These are phyloP conservation scores for Cariama cristata DNA, from an alignment of 2,113 vertebrate genomes.

Conservation along the genomic window DNA sequence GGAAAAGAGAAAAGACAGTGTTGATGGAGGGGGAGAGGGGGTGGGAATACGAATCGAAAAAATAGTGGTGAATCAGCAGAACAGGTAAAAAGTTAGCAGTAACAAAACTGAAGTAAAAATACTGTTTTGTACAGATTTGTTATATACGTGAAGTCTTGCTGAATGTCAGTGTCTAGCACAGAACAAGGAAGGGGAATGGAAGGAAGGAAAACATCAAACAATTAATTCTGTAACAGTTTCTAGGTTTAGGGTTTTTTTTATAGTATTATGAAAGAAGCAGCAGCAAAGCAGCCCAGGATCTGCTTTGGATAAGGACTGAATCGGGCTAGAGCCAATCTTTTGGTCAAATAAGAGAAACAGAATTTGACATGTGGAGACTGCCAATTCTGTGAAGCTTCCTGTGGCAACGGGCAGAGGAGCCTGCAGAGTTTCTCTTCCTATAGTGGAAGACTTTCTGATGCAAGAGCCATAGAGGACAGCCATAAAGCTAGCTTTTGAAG, in stretches of 20 bases:
- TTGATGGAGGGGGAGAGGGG: rapidly evolving
- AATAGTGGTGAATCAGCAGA: background rate
- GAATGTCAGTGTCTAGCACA: background rate
- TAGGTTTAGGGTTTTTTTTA: background rate
- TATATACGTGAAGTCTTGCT: background rate
- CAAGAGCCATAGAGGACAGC: background rate
- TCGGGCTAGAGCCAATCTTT: background rate
- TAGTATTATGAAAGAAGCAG: background rate
- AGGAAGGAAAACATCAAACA: background rate
- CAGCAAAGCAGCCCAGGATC: background rate
- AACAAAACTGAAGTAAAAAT: background rate
- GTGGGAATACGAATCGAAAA: background rate
- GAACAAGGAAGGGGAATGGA: background rate
- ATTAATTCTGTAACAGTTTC: background rate
- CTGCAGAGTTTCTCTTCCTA: background rate
- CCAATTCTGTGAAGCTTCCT: background rate
- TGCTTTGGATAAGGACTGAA: background rate
- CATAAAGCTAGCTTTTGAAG: background rate
- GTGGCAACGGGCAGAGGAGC: background rate
- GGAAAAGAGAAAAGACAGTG: background rate
- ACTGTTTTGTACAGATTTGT: background rate
- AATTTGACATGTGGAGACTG: background rate
- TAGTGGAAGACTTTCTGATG: background rate
- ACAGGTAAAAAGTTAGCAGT: background rate
- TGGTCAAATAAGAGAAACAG: background rate